Percentiles rank a stretch among this genome's conserved stretches.
Evolutionary conservation across 2,113 vertebrate genomes (phyloP).

Genomic region (Phoxinus phoxinus): DNA sequence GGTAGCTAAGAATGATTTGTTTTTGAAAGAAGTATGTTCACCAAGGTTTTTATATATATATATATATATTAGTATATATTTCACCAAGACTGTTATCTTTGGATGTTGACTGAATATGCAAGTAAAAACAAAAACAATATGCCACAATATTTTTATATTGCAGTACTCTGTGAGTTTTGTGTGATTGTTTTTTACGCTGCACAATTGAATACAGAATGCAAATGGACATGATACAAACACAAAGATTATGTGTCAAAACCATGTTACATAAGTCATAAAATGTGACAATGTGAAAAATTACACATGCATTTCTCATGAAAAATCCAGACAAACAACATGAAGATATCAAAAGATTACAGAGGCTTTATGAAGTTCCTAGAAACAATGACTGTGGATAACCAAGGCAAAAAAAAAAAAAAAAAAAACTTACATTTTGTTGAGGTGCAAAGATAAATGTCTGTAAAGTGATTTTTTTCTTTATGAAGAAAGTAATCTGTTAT

Average conservation of each 20-base stretch:
- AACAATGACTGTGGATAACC: no score
- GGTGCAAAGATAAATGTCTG: background rate
- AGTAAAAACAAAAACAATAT: background rate
- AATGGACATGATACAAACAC: background rate
- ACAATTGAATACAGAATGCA: background rate
- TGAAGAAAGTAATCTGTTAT: constrained; percentile 8
- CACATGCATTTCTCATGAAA: background rate
- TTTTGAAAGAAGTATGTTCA: background rate
- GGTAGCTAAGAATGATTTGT: no score
- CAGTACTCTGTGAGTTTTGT: background rate
- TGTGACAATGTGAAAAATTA: background rate
- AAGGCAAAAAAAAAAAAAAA: no score
- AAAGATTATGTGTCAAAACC: background rate
- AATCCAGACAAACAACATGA: background rate
- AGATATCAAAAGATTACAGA: background rate
- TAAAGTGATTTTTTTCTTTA: background rate
- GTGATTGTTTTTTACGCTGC: background rate
- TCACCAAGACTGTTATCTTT: background rate
- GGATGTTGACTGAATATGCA: background rate
- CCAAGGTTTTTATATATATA: background rate
- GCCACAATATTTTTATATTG: background rate
- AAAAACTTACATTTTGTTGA: background rate
- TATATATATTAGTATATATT: background rate
- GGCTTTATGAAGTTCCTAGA: background rate
- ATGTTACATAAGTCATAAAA: background rate